A percentile compares a stretch with the other conserved stretches of the same genome.
Conservation (phyloP, 1,140 invertebrate genomes). For the Homarus americanus region DNA sequence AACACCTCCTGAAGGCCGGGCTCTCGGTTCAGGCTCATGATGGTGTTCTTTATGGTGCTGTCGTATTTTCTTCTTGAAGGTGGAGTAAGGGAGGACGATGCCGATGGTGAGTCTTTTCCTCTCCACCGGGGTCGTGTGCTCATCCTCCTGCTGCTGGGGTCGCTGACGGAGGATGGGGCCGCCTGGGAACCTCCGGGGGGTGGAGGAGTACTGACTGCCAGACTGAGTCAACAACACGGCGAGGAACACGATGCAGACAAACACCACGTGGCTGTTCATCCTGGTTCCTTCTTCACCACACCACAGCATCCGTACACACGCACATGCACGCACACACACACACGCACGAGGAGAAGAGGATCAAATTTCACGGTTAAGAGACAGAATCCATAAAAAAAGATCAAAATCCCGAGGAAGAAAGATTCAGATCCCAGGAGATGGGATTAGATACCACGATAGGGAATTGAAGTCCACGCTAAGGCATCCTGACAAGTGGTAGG, state of each 20-base stretch:
- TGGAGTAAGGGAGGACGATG: slow-evolving; percentile 39
- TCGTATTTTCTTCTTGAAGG: slow-evolving; percentile 44
- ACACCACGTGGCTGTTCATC: not conserved
- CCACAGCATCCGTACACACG: not conserved
- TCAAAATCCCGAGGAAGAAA: no score
- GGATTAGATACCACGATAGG: no score
- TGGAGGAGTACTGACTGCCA: slow-evolving; percentile 5
- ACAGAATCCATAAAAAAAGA: no score
- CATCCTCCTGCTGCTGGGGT: not conserved
- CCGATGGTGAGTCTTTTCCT: slow-evolving; percentile 50
- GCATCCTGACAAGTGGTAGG: no score
- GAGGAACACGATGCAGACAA: not conserved
- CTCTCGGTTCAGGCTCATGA: slow-evolving; percentile 15
- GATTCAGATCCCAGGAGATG: no score
- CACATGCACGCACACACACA: not conserved
- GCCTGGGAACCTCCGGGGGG: not conserved
- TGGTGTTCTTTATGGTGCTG: slow-evolving; percentile 29
- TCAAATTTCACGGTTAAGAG: not conserved
- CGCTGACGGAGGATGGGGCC: not conserved
- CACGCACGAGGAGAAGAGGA: not conserved
- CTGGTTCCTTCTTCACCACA: not conserved
- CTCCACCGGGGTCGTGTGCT: not conserved
- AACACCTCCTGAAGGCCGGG: slow-evolving; percentile 22
- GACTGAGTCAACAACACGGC: not conserved
- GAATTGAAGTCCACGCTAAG: no score